phyloP scores from a whole-genome alignment of 1,140 invertebrate species.

The Leptinotarsa defecta region DNA sequence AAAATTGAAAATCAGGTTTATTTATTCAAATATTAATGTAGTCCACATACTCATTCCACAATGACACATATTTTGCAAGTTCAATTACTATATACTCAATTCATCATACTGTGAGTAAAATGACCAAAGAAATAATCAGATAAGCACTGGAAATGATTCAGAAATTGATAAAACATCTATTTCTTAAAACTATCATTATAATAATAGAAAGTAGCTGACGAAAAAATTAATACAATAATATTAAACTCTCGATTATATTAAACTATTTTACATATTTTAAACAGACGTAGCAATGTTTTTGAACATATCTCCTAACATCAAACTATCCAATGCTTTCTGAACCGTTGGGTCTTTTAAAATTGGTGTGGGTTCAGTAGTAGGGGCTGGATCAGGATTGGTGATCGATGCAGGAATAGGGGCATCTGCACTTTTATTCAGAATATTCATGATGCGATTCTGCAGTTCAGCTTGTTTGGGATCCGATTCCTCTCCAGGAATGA shows the following conservation, averaged over 20 bases:
- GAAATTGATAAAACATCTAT: neutral
- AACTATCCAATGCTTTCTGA: constrained; percentile 75
- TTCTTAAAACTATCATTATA: neutral
- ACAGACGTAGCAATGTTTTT: constrained; percentile 53
- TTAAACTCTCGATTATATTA: neutral
- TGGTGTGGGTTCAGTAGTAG: constrained; percentile 56
- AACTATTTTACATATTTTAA: neutral
- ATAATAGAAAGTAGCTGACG: neutral
- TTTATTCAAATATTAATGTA: no score
- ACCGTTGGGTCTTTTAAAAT: constrained; percentile 73
- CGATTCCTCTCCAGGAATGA: constrained; percentile 57
- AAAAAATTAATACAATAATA: neutral
- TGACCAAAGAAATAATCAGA: no score
- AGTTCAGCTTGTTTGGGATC: constrained; percentile 69
- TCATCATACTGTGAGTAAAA: no score
- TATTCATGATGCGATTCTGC: constrained; percentile 83
- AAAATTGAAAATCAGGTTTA: no score
- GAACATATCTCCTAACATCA: constrained; percentile 68
- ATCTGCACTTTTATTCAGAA: constrained; percentile 66
- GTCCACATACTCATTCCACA: no score
- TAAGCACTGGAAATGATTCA: neutral
- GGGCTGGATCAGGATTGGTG: constrained; percentile 32
- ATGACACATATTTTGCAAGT: no score
- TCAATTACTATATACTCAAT: no score
- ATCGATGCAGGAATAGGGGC: constrained; percentile 50